Conservation (phyloP, 1,140 invertebrate genomes). For the Zaprionus taronus region DNA sequence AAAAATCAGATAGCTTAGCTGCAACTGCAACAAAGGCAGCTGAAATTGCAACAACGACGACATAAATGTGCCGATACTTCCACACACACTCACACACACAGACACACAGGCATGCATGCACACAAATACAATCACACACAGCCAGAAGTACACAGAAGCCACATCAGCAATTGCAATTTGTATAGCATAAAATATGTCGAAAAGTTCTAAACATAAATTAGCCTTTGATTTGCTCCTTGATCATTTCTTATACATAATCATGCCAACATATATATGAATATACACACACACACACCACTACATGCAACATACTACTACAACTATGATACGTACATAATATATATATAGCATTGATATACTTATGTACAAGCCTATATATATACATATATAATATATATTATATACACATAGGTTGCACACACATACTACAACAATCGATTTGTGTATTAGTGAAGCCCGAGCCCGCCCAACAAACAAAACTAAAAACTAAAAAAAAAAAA, state of each 20-base stretch:
- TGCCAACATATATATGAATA: slow-evolving; percentile 69
- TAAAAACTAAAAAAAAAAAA: slow-evolving; percentile 28
- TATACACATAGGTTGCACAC: slow-evolving; percentile 60
- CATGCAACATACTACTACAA: slow-evolving; percentile 57
- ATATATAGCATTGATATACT: slow-evolving; percentile 33
- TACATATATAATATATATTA: slow-evolving; percentile 40
- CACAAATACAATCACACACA: slow-evolving; percentile 19
- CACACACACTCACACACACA: slow-evolving; percentile 23
- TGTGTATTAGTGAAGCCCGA: slow-evolving; percentile 76
- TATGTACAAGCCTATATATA: slow-evolving; percentile 40
- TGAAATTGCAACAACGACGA: slow-evolving; percentile 68
- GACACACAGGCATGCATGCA: slow-evolving; percentile 18
- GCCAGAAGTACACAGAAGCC: slow-evolving; percentile 24
- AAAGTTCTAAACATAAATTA: slow-evolving; percentile 59
- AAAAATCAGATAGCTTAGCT: slow-evolving; percentile 18
- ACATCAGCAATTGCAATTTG: slow-evolving; percentile 51
- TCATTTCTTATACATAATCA: slow-evolving; percentile 73
- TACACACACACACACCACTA: slow-evolving; percentile 65
- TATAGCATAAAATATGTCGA: slow-evolving; percentile 50
- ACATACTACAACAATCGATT: slow-evolving; percentile 74
- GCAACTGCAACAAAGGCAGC: slow-evolving; percentile 54
- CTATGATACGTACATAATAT: slow-evolving; percentile 69
- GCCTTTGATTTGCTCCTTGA: slow-evolving; percentile 77
- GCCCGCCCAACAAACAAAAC: slow-evolving; percentile 66
- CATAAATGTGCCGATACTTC: slow-evolving; percentile 59